Conservation (phyloP, 1,140 invertebrate species). For the Rhagoletis pomonella region DNA sequence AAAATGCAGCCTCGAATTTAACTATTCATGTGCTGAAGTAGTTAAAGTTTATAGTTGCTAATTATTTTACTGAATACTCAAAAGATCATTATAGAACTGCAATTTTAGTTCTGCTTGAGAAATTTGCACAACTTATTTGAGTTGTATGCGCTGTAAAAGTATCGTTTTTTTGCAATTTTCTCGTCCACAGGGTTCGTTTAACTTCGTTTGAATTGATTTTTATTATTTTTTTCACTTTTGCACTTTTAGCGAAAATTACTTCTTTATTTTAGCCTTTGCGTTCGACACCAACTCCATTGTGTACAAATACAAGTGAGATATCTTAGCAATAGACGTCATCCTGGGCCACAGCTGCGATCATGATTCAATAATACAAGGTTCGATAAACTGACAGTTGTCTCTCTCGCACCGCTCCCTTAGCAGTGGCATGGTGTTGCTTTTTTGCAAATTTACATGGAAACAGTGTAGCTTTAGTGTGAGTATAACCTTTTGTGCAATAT, state of each 20-base stretch:
- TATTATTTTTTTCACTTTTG: conserved; percentile 33
- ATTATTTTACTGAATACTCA: background rate
- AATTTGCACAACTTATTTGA: conserved; percentile 25
- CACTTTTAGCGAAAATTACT: conserved; percentile 31
- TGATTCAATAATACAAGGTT: no score
- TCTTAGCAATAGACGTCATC: no score
- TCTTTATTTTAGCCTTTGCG: conserved; percentile 3
- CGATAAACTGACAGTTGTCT: no score
- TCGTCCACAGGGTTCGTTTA: conserved; percentile 18
- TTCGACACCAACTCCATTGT: conserved; percentile 34
- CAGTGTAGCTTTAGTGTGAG: no score
- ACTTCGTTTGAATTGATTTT: conserved; percentile 28
- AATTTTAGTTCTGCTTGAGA: conserved; percentile 2
- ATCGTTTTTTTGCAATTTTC: conserved; percentile 23
- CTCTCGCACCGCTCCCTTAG: no score
- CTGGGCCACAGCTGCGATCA: no score
- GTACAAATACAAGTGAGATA: no score
- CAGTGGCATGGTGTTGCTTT: no score
- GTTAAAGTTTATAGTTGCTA: background rate
- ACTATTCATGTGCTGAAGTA: background rate
- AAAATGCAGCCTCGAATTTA: background rate
- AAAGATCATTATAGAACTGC: conserved; percentile 9
- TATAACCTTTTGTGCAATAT: no score
- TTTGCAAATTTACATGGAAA: no score
- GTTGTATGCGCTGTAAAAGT: background rate